Conservation (phyloP, 2,113 vertebrate genomes). For the Chaetodon auriga region DNA sequence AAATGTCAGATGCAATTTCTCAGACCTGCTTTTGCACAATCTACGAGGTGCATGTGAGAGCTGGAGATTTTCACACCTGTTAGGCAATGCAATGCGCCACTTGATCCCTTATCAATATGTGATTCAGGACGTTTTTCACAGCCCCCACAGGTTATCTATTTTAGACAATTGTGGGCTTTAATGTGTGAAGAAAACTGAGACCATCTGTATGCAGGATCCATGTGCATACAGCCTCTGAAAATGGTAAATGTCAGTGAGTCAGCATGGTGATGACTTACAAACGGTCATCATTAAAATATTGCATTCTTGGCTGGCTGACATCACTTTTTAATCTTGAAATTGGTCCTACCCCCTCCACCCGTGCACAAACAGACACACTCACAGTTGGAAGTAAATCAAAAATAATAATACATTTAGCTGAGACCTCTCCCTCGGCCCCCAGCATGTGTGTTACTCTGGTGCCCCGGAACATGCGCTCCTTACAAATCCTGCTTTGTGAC, state of each 20-base stretch:
- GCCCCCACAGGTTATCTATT: slow-evolving; percentile 13
- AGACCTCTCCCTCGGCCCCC: slow-evolving; percentile 2
- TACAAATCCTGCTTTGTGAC: slow-evolving; percentile 43
- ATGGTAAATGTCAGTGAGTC: slow-evolving; percentile 39
- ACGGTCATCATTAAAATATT: slow-evolving; percentile 23
- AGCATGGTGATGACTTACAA: slow-evolving; percentile 16
- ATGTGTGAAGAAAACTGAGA: slow-evolving; percentile 17
- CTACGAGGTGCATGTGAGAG: not conserved
- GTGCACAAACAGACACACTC: not conserved
- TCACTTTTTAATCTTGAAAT: slow-evolving; percentile 47
- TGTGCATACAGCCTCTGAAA: slow-evolving; percentile 2
- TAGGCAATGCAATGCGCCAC: slow-evolving; percentile 1
- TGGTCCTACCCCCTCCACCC: not conserved
- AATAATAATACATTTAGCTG: slow-evolving; percentile 24
- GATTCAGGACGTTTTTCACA: slow-evolving; percentile 11
- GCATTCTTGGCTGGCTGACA: slow-evolving; percentile 30
- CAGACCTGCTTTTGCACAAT: not conserved
- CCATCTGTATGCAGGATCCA: slow-evolving; percentile 15
- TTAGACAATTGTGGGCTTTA: not conserved
- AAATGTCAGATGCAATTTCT: slow-evolving; percentile 28
- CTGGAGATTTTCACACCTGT: slow-evolving; percentile 11
- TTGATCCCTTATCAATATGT: slow-evolving; percentile 19
- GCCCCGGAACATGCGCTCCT: slow-evolving; percentile 28
- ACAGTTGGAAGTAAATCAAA: slow-evolving; percentile 43
- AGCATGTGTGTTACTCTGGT: slow-evolving; percentile 11